Conservation (phyloP, 2,797 vertebrate species). For the Danio jaintianensis region DNA sequence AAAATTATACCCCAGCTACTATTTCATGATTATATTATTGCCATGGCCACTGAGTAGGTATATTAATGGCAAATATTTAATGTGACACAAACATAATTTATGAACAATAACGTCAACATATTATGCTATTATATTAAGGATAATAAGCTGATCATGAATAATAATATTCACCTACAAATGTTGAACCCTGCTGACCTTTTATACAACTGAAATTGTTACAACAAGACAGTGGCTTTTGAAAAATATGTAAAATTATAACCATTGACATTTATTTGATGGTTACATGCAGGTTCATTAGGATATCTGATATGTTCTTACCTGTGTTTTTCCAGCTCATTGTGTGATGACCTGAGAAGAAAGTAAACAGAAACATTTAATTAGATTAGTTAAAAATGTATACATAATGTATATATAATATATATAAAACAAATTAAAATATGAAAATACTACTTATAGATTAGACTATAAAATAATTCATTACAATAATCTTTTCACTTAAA, state of each 20-base stretch:
- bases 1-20: background rate
- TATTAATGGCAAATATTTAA: background rate
- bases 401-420: background rate
- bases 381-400: background rate
- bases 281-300: background rate
- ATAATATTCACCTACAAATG: background rate
- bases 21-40: background rate
- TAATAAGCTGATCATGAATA: background rate
- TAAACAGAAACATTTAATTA: constrained; percentile 55
- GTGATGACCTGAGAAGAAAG: constrained; percentile 82
- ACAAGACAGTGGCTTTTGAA: background rate
- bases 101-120: background rate
- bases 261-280: too few relatives aligned
- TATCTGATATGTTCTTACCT: constrained; percentile 83
- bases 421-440: too few relatives aligned
- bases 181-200: background rate
- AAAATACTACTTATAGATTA: too few relatives aligned
- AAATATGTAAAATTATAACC: too few relatives aligned
- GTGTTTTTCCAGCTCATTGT: constrained; percentile 99
- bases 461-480: too few relatives aligned
- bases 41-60: background rate
- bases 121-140: background rate
- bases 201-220: background rate
- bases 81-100: constrained; percentile 1
- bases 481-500: too few relatives aligned